A percentile compares a stretch with the other conserved stretches of the same genome.
phyloP scores from a whole-genome alignment of 1,140 invertebrate genomes.

The Semibalanus balanoides region DNA sequence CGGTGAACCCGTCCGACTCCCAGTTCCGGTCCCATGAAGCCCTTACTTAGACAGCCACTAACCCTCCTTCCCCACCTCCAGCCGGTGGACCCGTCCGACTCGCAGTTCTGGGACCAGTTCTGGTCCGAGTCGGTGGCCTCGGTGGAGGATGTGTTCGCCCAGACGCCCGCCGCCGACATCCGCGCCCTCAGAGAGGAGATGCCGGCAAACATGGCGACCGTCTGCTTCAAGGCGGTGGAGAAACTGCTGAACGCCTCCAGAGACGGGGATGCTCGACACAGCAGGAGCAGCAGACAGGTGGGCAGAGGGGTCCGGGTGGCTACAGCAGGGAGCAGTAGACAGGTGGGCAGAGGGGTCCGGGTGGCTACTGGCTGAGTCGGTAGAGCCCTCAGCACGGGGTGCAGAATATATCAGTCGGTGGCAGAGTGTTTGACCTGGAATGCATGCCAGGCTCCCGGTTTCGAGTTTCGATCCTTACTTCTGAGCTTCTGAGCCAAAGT shows the following conservation, averaged over 20 bases:
- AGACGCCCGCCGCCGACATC: conserved; percentile 88
- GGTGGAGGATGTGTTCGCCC: conserved; percentile 91
- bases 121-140: conserved; percentile 89
- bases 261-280: conserved; percentile 84
- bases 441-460: too few relatives aligned
- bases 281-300: conserved; percentile 84
- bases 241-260: conserved; percentile 85
- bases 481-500: too few relatives aligned
- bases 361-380: too few relatives aligned
- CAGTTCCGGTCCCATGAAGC: conserved; percentile 98
- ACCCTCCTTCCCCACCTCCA: conserved; percentile 27
- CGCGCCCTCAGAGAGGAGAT: conserved; percentile 84
- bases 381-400: too few relatives aligned
- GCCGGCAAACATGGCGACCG: conserved; percentile 94
- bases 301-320: conserved; percentile 10
- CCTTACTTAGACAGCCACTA: too few relatives aligned
- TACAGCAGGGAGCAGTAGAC: conserved; percentile 85
- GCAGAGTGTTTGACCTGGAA: too few relatives aligned
- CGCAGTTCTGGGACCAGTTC: conserved; percentile 97
- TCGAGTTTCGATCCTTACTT: too few relatives aligned
- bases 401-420: too few relatives aligned
- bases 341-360: conserved; percentile 39
- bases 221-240: conserved; percentile 97
- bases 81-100: conserved; percentile 80
- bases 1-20: conserved; percentile 79